Evolutionary conservation across 2,888 invertebrate species (phyloP), one percentile per base, ranked within the genome.

Genomic region (Drosophila nr. perissopoda): DNA sequence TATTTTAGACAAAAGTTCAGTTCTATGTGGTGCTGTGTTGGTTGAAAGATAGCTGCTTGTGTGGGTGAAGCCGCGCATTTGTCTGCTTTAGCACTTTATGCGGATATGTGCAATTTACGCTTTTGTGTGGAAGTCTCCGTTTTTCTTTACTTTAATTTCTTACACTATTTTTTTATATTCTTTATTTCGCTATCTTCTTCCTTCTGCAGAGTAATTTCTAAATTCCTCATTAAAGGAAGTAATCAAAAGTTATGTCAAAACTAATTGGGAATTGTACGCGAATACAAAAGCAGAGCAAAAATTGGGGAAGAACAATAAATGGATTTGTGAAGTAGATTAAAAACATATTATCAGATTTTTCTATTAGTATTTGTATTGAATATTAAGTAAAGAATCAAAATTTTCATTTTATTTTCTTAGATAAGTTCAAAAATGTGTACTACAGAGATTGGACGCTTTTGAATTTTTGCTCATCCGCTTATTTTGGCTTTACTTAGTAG

Each of bases 81-180:
- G 49, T 76, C 67, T 67, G 53, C 42, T 62, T 73, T 65, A 52
- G 70, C 72, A 79, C 71, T 78, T 63, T 70, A 49, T 83, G 64
- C 69, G 70, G 76, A 86, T 82, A 79, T 76, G 70, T 83, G 76
- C 78, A 80, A 73, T 75, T 76, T 80, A 69, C 62, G 76, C 76
- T 74, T 76, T 71, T 58, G 48, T 52, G 63, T 71, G 69, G 58
- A 68, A 78, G 42, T 63, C 60, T 53, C 13, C 16, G 33, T 36
- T 31, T 66, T 59, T 25, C 48, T 70, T 62, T 34, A 48, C 52
- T 65, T 74, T 53, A 53, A 61, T 73, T 69, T 69, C 56, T 36
- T 52, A 21, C 53, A 53, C 59, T 69, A 16, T 2, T 58, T 16
- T 60, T 48, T 53, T 60, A 7, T 36, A 13, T 31, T 31, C 1